phyloP scores from a whole-genome alignment of 2,888 invertebrate species.

The Frankliniella fusca region DNA sequence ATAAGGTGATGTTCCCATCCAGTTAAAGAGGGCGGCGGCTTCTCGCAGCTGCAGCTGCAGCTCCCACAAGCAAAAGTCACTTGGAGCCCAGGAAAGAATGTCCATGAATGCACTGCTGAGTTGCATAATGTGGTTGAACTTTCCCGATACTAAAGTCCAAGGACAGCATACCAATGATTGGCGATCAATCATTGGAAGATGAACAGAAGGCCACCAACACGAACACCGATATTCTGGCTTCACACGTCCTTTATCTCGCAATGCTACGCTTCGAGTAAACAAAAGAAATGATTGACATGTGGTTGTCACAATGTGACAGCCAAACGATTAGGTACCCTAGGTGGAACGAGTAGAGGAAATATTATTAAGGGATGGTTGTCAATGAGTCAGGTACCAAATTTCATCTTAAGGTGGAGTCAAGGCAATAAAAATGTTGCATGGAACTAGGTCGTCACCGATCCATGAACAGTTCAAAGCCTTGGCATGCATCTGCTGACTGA shows the following conservation, averaged over 20 bases:
- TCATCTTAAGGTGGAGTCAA: too few species aligned
- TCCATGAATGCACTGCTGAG: not conserved
- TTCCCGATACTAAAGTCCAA: not conserved
- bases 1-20: not conserved
- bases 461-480: not conserved
- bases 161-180: not conserved
- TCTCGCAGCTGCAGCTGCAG: not conserved
- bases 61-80: not conserved
- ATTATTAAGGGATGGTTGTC: too few species aligned
- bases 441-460: not conserved
- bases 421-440: too few species aligned
- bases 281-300: conserved; percentile 10
- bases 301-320: not conserved
- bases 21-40: not conserved
- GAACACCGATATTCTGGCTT: not conserved
- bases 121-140: not conserved
- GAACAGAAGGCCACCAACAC: not conserved
- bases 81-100: not conserved
- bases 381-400: too few species aligned
- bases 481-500: not conserved
- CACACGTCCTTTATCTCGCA: conserved; percentile 12
- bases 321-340: not conserved
- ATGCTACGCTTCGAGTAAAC: conserved; percentile 8
- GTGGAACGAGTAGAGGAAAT: too few species aligned
- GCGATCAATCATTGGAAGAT: not conserved